These are phyloP conservation scores for Baryphthengus martii DNA, from an alignment of 2,113 vertebrate species.

Conservation along the genomic window DNA sequence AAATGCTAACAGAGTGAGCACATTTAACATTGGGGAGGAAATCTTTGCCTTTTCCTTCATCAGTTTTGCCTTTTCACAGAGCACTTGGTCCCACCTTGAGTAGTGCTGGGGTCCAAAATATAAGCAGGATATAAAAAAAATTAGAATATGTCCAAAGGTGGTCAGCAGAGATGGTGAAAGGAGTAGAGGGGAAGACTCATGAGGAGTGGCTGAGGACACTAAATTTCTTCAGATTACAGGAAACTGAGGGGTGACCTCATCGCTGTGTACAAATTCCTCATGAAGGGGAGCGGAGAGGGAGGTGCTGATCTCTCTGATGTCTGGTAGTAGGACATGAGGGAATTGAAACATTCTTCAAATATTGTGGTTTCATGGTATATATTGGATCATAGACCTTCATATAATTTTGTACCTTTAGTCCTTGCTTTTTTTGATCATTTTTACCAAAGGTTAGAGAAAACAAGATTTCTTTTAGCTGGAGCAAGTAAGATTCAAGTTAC, in stretches of 20 bases:
- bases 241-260: not conserved
- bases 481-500: not conserved
- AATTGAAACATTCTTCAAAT: not conserved
- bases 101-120: not conserved
- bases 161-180: not conserved
- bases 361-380: not conserved
- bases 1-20: not conserved
- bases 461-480: not conserved
- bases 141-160: not conserved
- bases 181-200: not conserved
- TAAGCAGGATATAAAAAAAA: not conserved
- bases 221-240: not conserved
- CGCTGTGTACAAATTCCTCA: not conserved
- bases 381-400: not conserved
- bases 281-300: not conserved
- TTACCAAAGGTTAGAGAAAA: not conserved
- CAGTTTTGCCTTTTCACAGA: not conserved
- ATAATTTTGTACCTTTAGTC: not conserved
- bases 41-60: not conserved
- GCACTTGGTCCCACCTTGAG: accelerated
- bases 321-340: not conserved
- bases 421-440: not conserved
- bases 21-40: accelerated
- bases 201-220: not conserved
- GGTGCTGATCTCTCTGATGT: not conserved